Base-by-base conservation (phyloP, 2,888 invertebrate genomes). In the Dicyrtoma fusca region DNA sequence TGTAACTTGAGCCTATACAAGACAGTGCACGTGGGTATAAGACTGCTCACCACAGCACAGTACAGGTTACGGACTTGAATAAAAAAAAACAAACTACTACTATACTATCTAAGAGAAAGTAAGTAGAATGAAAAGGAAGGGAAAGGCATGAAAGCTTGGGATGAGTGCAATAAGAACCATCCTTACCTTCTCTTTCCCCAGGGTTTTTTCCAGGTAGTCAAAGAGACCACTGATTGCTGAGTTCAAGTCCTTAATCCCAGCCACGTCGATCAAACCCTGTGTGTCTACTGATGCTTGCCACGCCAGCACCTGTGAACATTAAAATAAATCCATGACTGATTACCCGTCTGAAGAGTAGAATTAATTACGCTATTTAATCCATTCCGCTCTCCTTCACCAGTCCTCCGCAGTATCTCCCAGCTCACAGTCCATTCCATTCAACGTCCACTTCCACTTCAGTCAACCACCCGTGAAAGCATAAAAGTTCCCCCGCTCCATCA, bases 191-290 rank as follows among this genome's bases (percentile, higher is more conserved):
- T 88, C 88, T 49, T 86, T 85, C 0, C 90, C 90, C 61, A 92
- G 85, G 64, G 90, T 89, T 1, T 87, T 86, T 83, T 90, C 90
- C 34, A 90, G 85, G 74, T 88, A 88, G 69, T 91, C 88, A 72
- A 94, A 85, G 83, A 91, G 88, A 71, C 86, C 83, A 76, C 86
- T 86, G 75, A 91, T 85, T 82, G 91, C 91, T 42, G 89, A 88
- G 59, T 86, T 84, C 23, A 88, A 85, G 77, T 87, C 85, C 0
- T 86, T 86, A 77, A 87, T 85, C 51, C 87, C 86, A 44, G 86
- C 85, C 57, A 88, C 86, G 59, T 86, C 85, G 74, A 87, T 85
- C 70, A 87, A 86, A 73, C 86, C 85, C 76, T 87, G 87, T 8
- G 86, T 86, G 83, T 88, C 85, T 87, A 88, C 88, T 1, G 86